Base-by-base conservation (phyloP, 2,888 invertebrate species). In the Melitaea athalia region DNA sequence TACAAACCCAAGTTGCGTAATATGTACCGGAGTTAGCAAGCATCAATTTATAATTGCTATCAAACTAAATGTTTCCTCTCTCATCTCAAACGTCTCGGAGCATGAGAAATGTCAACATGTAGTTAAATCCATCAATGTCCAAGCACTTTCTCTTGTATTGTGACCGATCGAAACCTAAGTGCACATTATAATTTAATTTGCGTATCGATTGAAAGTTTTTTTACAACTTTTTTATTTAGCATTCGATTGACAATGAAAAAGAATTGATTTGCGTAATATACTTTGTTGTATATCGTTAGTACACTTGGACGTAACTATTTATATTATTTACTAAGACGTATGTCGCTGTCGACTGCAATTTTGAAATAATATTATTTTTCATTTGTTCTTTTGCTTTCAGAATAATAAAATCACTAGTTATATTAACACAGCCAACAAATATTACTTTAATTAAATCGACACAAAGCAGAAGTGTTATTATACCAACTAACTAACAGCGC, bases 1-100 rank as follows among this genome's bases (percentile, higher is more conserved):
- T 75, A 72, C 74, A 70, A 74, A 69, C 67, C 76, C 70, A 59
- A 52, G 71, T 88, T 88, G 80, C 81, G 82, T 78, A 87, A 89
- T 81, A 78, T 79, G 78, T 82, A 81, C 55, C 45, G 24, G 49
- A 80, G 50, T 66, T 68, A 53, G 50, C 55, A 63, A 64, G 31
- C 64, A 70, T 72, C 72, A 68, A 70, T 70, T n/a, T 71, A 70
- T 71, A 71, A 66, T 66, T 63, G 68, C 65, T 66, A 68, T 66
- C 68, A 68, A 63, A 63, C 66, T 64, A 67, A 53, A 69, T 67
- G 67, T 63, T 67, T 64, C 67, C 67, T 67, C 55, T 67, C 47
- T 55, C 60, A 63, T 70, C 70, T 64, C 38, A 43, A 60, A 52
- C 53, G 69, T 60, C 63, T 70, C 55, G 57, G 62, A 53, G 57